phyloP scores from a whole-genome alignment of 2,797 vertebrate genomes.

The Lateolabrax maculatus region DNA sequence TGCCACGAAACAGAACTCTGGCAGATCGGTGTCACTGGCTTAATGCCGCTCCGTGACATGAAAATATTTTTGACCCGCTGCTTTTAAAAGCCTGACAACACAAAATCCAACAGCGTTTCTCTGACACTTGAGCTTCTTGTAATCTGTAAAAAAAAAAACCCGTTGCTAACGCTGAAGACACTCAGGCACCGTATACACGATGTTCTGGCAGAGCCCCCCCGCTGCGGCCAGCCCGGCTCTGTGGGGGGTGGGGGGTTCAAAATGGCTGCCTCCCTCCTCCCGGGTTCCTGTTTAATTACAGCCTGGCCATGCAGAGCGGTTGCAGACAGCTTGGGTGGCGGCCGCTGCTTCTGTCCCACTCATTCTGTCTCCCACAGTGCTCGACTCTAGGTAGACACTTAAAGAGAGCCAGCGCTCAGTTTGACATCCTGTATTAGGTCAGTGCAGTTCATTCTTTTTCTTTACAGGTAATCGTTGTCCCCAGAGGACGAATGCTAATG shows the following conservation, averaged over 20 bases:
- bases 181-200: slow-evolving; percentile 32
- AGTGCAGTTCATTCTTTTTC: neutral
- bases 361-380: slow-evolving; percentile 57
- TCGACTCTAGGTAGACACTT: slow-evolving; percentile 16
- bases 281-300: slow-evolving; percentile 85
- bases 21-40: slow-evolving; percentile 1
- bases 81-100: slow-evolving; percentile 29
- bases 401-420: slow-evolving; percentile 21
- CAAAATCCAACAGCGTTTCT: slow-evolving; percentile 17
- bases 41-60: slow-evolving; percentile 10
- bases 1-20: neutral
- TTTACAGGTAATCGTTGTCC: neutral
- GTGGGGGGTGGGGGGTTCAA: slow-evolving; percentile 55
- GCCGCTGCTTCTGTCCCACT: slow-evolving; percentile 64
- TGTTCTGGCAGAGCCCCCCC: slow-evolving; percentile 40
- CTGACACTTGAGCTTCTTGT: slow-evolving; percentile 12
- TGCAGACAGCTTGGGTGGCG: slow-evolving; percentile 81
- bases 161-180: slow-evolving; percentile 26
- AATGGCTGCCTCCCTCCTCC: slow-evolving; percentile 77
- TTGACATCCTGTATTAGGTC: slow-evolving; percentile 37
- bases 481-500: neutral
- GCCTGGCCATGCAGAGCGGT: slow-evolving; percentile 65
- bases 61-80: slow-evolving; percentile 6
- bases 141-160: slow-evolving; percentile 25
- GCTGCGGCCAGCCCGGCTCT: slow-evolving; percentile 49